These are phyloP conservation scores for Diuraphis noxia DNA, from an alignment of 1,140 invertebrate species.

Conservation along the genomic window DNA sequence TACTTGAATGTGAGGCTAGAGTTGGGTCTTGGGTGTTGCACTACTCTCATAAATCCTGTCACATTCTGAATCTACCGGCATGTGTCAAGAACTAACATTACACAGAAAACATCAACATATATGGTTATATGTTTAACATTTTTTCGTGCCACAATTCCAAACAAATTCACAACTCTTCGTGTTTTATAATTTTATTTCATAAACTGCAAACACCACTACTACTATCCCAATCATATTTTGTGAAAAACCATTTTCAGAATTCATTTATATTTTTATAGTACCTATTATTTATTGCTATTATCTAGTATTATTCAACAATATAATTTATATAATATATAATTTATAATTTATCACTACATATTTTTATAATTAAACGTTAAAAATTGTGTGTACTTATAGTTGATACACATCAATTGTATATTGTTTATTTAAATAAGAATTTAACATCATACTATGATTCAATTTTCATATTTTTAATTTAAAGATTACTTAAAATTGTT, in stretches of 20 bases:
- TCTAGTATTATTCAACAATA: no score
- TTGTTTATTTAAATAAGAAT: not conserved
- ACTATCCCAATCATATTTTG: not conserved
- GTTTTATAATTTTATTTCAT: not conserved
- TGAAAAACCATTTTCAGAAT: not conserved
- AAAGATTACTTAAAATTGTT: no score
- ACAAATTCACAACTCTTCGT: not conserved
- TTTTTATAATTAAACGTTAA: no score
- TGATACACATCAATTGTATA: not conserved
- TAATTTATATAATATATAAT: no score
- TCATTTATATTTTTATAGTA: no score
- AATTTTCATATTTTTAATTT: no score
- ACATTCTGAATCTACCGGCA: not conserved
- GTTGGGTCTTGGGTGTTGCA: not conserved
- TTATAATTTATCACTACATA: no score
- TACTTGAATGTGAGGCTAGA: not conserved
- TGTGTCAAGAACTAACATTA: not conserved
- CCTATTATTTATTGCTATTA: no score
- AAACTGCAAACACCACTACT: not conserved
- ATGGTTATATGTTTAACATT: not conserved
- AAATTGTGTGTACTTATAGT: not conserved
- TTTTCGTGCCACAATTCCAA: not conserved
- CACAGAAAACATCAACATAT: not conserved
- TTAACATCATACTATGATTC: not conserved
- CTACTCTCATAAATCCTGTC: constrained; percentile 17